Base-by-base conservation (phyloP, 2,888 invertebrate species). In the Eristalis arbustorum region DNA sequence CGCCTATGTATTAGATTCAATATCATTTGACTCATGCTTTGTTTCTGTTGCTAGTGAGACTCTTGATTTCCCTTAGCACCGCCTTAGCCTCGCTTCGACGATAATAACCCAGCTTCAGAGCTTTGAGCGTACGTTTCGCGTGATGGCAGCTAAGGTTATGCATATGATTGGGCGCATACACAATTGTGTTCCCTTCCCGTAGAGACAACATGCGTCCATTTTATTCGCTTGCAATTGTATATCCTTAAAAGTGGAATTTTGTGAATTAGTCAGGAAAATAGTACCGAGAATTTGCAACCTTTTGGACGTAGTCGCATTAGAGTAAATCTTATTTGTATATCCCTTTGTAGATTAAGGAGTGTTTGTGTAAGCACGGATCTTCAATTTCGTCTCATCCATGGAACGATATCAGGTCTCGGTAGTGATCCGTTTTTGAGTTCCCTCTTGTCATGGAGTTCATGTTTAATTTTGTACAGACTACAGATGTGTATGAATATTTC, bases 381-480 rank as follows among this genome's bases (percentile, higher is more conserved):
- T 63, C 1, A 34, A 25, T 34, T 62, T 63, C 8, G 40, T 18
- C 49, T 6, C n/a, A 14, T 18, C 49, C 1, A n/a, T 49, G 4
- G 49, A 25, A 57, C 31, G 25, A 25, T 42, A 61, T 10, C 22
- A 18, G 31, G 22, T 13, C 13, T 25, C 14, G 40, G 18, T 49
- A 59, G 28, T 67, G 42, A 68, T 73, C 67, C 72, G 34, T 28
- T n/a, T 3, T 74, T 18, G 57, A 73, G 23, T 69, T 59, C 23
- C 31, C 34, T 49, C 49, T 66, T 84, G 40, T 63, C 69, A 63
- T 71, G 49, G 57, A 25, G 49, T 64, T 76, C 28, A 80, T 49
- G 18, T 76, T 80, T 75, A 72, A 72, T 72, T 84, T 84, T 84
- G 84, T 84, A 84, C 84, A 84, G 84, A 84, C 68, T 73, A 59